Conservation (phyloP, 2,797 vertebrate species). For the Champsocephalus gunnari region DNA sequence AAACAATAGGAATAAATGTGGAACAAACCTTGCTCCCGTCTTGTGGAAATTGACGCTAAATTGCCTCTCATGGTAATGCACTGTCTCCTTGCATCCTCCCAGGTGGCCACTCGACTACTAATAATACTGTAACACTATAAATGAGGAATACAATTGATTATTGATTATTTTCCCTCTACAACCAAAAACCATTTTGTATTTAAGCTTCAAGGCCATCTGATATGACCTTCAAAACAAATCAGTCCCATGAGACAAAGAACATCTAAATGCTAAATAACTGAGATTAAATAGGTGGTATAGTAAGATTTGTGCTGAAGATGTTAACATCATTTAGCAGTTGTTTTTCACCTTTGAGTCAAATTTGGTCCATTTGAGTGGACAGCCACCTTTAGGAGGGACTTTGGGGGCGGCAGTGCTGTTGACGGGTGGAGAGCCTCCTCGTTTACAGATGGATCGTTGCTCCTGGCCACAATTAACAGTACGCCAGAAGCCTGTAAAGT, state of each 20-base stretch:
- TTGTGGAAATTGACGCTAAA: conserved; percentile 70
- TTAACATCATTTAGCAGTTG: background rate
- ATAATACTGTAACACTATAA: conserved; percentile 74
- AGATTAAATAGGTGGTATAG: background rate
- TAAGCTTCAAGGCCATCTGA: background rate
- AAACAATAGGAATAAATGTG: background rate
- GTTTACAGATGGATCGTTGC: conserved; percentile 69
- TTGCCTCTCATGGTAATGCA: conserved; percentile 60
- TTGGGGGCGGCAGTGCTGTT: conserved; percentile 73
- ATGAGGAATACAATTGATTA: background rate
- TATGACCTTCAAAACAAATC: background rate
- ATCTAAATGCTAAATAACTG: background rate
- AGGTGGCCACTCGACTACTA: conserved; percentile 29
- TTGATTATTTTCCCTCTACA: background rate
- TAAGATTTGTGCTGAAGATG: background rate
- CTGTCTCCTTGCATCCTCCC: conserved; percentile 63
- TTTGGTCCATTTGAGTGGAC: conserved; percentile 57
- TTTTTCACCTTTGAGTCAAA: conserved; percentile 75
- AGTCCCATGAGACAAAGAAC: background rate
- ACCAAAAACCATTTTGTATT: background rate
- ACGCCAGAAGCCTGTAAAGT: conserved; percentile 70
- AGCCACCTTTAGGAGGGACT: conserved; percentile 68
- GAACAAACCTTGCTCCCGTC: conserved; percentile 74
- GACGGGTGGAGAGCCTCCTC: conserved; percentile 30
- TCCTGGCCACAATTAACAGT: conserved; percentile 75